Evolutionary conservation across 2,113 vertebrate genomes (phyloP), one percentile per base, ranked within the genome.

Genomic region (Heteronetta atricapilla): DNA sequence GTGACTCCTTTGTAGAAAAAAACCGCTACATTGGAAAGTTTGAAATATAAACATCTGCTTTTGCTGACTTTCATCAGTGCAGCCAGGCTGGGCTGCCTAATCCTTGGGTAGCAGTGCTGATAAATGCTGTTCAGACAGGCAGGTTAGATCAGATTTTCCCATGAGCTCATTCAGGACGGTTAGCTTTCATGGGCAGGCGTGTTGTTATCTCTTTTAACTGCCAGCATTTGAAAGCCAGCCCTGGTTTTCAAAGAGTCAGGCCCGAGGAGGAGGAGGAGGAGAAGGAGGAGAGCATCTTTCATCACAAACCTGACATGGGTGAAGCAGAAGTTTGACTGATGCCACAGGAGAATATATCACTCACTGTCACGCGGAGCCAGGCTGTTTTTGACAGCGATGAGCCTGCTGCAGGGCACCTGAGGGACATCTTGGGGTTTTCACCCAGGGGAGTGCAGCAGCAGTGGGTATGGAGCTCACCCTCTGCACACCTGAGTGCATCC

Each of bases 141-240:
- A 94, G 92, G 90, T 93, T 95, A 92, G 90, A 89, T 93, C 66
- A 58, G 83, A 76, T 93, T 92, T 89, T 92, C 95, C 63, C 86
- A 84, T 84, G 88, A 94, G 73, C 86, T 96, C 88, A 86, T 46
- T 48, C 88, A 69, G 69, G 62, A 86, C 4, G 11, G 58, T 6
- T 70, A 40, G 72, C 76, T 92, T 89, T 89, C 75, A 72, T 13
- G 52, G 83, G 83, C 82, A 88, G 76, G 63, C 72, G 26, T 0
- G 1, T 19, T 76, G 40, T 68, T 94, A 80, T 78, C 77, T 82
- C 83, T 94, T 86, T 83, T 28, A 91, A 79, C 77, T 68, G 76
- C 58, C 60, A 68, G 82, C 40, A 48, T 74, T 74, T 94, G 93
- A 96, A 89, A 91, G 42, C 29, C 69, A 76, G 86, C 5, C 50